phyloP scores from a whole-genome alignment of 1,140 invertebrate genomes.

The Drosophila eugracilis region DNA sequence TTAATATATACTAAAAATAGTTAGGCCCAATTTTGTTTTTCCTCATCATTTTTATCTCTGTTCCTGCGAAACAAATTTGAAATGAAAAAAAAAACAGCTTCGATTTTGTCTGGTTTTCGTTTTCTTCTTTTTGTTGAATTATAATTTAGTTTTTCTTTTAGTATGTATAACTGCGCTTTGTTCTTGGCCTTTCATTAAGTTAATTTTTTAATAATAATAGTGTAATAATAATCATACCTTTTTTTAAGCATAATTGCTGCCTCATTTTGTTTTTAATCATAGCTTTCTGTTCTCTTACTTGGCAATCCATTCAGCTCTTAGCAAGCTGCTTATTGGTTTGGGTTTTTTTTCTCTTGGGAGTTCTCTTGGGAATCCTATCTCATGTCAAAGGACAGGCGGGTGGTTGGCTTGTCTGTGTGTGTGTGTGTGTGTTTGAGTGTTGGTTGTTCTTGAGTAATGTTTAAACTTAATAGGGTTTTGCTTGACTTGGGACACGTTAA shows the following conservation, averaged over 20 bases:
- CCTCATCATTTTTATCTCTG: conserved; percentile 7
- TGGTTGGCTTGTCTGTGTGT: conserved; percentile 45
- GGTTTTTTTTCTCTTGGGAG: conserved; percentile 26
- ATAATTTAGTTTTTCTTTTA: conserved; percentile 46
- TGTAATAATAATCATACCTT: conserved; percentile 78
- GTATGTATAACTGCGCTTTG: conserved; percentile 42
- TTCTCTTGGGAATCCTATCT: conserved; percentile 17
- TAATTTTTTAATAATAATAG: conserved; percentile 71
- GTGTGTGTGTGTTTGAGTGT: too few species aligned
- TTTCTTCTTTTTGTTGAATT: conserved; percentile 39
- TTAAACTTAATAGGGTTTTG: conserved; percentile 51
- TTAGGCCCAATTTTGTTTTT: conserved; percentile 43
- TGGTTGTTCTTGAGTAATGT: conserved; percentile 40
- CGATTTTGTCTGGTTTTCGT: conserved; percentile 27
- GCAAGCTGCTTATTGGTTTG: conserved; percentile 32
- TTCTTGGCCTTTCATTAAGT: conserved; percentile 50
- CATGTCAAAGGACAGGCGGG: conserved; percentile 50
- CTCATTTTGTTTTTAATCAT: conserved; percentile 45
- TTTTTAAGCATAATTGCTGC: conserved; percentile 53
- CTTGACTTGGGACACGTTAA: conserved; percentile 39
- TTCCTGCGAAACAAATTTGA: conserved; percentile 33
- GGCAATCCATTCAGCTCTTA: conserved; percentile 50
- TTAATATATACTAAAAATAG: conserved; percentile 58
- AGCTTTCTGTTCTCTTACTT: conserved; percentile 47
- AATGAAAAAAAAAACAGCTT: conserved; percentile 39